Conservation (phyloP, 2,113 vertebrate species). For the Odontophorus gujanensis region DNA sequence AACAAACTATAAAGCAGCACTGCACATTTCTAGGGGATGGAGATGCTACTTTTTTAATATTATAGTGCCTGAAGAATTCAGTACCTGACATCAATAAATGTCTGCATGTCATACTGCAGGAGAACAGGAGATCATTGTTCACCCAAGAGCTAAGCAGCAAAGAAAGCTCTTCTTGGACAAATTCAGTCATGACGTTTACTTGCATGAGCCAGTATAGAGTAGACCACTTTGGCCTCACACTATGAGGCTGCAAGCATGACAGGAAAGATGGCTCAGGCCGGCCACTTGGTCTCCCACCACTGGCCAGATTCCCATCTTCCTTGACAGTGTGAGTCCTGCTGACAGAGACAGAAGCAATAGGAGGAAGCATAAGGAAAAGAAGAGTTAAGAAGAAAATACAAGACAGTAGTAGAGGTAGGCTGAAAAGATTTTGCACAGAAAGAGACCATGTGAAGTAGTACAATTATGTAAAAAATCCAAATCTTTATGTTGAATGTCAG, state of each 20-base stretch:
- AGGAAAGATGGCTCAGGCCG: constrained; percentile 47
- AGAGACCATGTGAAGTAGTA: constrained; percentile 7
- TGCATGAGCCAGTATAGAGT: constrained; percentile 17
- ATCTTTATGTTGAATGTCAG: background rate
- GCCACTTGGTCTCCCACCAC: constrained; percentile 42
- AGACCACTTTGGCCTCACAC: constrained; percentile 53
- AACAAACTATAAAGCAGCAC: background rate
- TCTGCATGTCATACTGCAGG: background rate
- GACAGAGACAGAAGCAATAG: constrained; percentile 69
- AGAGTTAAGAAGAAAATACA: constrained; percentile 44
- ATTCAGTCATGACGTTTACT: background rate
- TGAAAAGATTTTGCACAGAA: constrained; percentile 4
- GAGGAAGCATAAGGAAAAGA: constrained; percentile 60
- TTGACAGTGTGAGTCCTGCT: constrained; percentile 59
- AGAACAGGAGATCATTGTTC: background rate
- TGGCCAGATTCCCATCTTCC: constrained; percentile 46
- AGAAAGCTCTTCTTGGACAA: constrained; percentile 13
- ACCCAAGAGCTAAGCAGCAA: background rate
- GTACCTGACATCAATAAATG: background rate
- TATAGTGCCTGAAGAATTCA: background rate
- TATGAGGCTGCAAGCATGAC: constrained; percentile 31
- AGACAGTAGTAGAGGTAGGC: constrained; percentile 1
- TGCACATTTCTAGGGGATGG: background rate
- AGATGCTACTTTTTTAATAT: background rate
- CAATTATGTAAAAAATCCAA: constrained; percentile 12